Evolutionary conservation across 2,888 invertebrate species (phyloP).

Genomic region (Sarcophaga carnaria): DNA sequence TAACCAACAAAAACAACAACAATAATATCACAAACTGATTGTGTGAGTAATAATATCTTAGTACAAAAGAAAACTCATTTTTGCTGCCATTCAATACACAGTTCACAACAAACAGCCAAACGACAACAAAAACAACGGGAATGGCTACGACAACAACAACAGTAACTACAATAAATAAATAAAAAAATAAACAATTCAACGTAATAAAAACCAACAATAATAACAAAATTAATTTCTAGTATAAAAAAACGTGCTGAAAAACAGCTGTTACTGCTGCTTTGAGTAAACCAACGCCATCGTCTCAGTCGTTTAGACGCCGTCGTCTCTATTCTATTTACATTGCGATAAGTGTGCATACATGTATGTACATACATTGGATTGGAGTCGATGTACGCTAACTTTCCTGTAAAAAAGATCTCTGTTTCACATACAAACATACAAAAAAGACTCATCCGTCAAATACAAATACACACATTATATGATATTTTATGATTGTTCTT

Average conservation of each 20-base stretch:
- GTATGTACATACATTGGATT: neutral
- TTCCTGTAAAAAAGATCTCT: neutral
- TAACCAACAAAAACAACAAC: conserved; percentile 27
- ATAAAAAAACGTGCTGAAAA: conserved; percentile 63
- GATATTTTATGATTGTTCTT: neutral
- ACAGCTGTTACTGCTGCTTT: conserved; percentile 65
- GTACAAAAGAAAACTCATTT: conserved; percentile 28
- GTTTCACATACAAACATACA: neutral
- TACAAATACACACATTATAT: neutral
- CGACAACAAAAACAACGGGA: conserved; percentile 20
- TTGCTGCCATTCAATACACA: conserved; percentile 37
- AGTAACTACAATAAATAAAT: conserved; percentile 40
- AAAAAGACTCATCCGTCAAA: neutral
- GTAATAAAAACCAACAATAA: conserved; percentile 44
- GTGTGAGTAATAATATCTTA: conserved; percentile 26
- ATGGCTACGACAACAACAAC: conserved; percentile 31
- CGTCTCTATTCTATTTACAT: neutral
- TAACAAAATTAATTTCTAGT: conserved; percentile 8
- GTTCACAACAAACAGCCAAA: conserved; percentile 45
- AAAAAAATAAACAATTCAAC: conserved; percentile 54
- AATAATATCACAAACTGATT: conserved; percentile 52
- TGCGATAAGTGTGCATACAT: conserved; percentile 5
- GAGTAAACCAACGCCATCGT: neutral
- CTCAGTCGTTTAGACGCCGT: neutral
- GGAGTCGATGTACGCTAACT: neutral